phyloP scores from a whole-genome alignment of 2,888 invertebrate species.

The Bedellia somnulentella region DNA sequence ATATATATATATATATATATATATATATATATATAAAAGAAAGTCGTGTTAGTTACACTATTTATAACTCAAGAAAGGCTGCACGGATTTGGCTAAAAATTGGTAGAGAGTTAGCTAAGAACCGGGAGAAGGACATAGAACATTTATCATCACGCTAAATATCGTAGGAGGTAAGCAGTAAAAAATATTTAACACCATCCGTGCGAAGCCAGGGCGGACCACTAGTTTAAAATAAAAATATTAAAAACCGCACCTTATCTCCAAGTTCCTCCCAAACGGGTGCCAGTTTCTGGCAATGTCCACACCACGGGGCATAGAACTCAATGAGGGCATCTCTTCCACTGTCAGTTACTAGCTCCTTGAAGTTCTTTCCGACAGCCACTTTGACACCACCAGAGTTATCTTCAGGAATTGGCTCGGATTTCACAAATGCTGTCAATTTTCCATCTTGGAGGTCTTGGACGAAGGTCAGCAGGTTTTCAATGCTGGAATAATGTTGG shows the following conservation, averaged over 20 bases:
- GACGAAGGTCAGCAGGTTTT: conserved; percentile 81
- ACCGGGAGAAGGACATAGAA: no score
- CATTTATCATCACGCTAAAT: no score
- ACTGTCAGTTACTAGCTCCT: conserved; percentile 88
- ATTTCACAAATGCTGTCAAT: conserved; percentile 91
- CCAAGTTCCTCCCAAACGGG: conserved; percentile 95
- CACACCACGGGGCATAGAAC: conserved; percentile 99
- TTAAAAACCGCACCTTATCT: conserved; percentile 63
- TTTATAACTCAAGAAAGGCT: no score
- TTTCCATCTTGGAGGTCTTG: conserved; percentile 80
- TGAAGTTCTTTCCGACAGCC: conserved; percentile 96
- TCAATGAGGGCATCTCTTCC: conserved; percentile 93
- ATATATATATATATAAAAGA: no score
- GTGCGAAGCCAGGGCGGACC: no score
- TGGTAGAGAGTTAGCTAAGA: no score
- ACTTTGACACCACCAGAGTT: conserved; percentile 84
- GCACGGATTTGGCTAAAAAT: no score
- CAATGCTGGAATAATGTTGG: conserved; percentile 73
- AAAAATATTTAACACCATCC: no score
- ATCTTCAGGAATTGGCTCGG: conserved; percentile 86
- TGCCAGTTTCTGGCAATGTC: conserved; percentile 95
- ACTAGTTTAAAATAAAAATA: no score
- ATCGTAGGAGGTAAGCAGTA: no score
- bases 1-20: no score
- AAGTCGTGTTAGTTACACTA: no score